Base-by-base conservation (phyloP, 2,113 vertebrate genomes). In the Gasterosteus aculeatus region DNA sequence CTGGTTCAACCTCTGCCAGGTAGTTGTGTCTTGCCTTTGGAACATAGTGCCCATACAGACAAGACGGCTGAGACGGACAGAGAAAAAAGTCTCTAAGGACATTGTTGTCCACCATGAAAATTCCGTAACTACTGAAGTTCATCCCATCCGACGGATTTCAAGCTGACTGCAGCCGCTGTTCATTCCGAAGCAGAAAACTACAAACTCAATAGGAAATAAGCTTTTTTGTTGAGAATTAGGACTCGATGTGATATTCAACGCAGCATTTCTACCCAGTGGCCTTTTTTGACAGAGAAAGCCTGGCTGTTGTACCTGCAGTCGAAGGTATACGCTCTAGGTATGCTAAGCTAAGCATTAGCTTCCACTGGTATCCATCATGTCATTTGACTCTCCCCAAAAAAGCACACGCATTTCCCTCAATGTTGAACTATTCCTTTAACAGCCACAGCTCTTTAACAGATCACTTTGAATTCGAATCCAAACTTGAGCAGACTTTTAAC, bases 141-240 rank as follows among this genome's bases (percentile, higher is more conserved):
- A 65, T 46, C 10, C 3, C 16, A 49, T 31, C 15, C 47, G 11
- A 44, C 12, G 46, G 10, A 58, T 60, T 42, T 73, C 2, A 65
- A 69, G 57, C 41, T 44, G 38, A 81, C n/a, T 35, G n/a, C 33
- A 78, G 69, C 5, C 16, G 58, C 42, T 74, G 64, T 66, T 58
- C 26, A 35, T 29, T 15, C 0, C 39, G 46, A 73, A 58, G 0
- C 15, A 19, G 26, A 54, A 63, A 65, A 70, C 6, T 19, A 78
- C 57, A 6, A 53, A 69, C 2, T 51, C 53, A 38, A 26, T 8
- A 62, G 49, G 58, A 49, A 69, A 53, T 16, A 38, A 6, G 0
- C 7, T 44, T 69, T 67, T 7, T 62, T 63, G 19, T 74, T 4
- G 22, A 75, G 19, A 54, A 5, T 39, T 33, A 19, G 26, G 35